Base-by-base conservation (phyloP, 2,888 invertebrate genomes). In the Amblyteles armatorius region DNA sequence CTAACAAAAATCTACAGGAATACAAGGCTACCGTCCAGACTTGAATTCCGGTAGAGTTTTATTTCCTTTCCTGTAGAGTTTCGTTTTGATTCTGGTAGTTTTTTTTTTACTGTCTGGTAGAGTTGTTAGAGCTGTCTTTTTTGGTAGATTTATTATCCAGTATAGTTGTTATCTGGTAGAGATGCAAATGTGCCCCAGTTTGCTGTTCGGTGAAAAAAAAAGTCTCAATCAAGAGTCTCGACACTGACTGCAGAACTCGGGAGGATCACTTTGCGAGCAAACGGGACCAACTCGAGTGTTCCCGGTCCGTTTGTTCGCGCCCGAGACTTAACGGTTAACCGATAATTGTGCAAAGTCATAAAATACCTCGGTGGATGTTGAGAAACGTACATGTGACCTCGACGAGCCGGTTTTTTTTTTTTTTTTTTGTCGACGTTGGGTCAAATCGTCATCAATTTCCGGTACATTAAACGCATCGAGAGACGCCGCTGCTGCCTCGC, bases 361-460 rank as follows among this genome's bases (percentile, higher is more conserved):
- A 90, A 90, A 87, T 86, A 86, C 86, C 85, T 88, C 87, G 88
- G 87, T 74, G 80, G 80, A 86, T 55, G 60, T 50, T 22, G 72
- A 72, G 79, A 50, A 67, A 57, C 16, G 69, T 76, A 67, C 57
- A 69, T 79, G 87, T 81, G 79, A 76, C 85, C 82, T 76, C 65
- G 83, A 22, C 29, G 48, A 67, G 48, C 13, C 40, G 69, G 33
- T 36, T 44, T 44, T 16, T 44, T 44, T 36, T 44, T 44, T 36
- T 36, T 36, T 11, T 40, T 40, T 40, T 5, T 9, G 9, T 9
- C 11, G 76, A 83, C 81, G 85, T 55, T 80, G 82, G 79, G 85
- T 88, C 87, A 88, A 89, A 90, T 90, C 84, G 89, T 84, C 83
- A 88, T 90, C 88, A 89, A 90, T 90, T 88, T 86, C 82, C 88